These are phyloP conservation scores for Nyctereutes procyonoides DNA, from an alignment of 2,113 vertebrate genomes.

Conservation along the genomic window DNA sequence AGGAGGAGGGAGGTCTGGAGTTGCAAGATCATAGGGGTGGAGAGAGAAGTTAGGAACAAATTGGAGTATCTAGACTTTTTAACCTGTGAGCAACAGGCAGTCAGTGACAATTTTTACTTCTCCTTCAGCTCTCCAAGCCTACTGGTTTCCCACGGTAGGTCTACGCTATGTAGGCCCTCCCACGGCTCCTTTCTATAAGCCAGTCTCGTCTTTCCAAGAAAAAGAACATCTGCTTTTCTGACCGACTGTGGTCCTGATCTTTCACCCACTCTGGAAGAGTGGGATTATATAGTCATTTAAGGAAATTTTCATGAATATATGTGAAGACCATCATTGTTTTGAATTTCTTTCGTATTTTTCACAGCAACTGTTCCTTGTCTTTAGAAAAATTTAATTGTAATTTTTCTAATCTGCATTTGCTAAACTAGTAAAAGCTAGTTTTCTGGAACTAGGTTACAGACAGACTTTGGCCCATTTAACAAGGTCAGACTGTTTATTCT, in stretches of 20 bases:
- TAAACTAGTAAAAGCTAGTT: slow-evolving; percentile 84
- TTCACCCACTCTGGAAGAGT: slow-evolving; percentile 12
- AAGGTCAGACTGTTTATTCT: slow-evolving; percentile 92
- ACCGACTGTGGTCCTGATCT: neutral
- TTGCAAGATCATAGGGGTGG: neutral
- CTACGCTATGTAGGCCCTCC: neutral
- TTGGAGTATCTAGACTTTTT: neutral
- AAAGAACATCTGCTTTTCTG: slow-evolving; percentile 65
- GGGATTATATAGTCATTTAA: slow-evolving; percentile 44
- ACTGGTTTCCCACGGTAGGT: neutral
- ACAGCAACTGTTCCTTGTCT: neutral
- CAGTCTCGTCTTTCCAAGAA: slow-evolving; percentile 73
- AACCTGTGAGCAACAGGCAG: neutral
- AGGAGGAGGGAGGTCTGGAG: neutral
- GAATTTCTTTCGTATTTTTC: neutral
- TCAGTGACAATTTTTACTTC: neutral
- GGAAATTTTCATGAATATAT: slow-evolving; percentile 11
- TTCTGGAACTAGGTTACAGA: slow-evolving; percentile 85
- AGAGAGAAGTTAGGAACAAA: neutral
- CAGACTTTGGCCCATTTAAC: slow-evolving; percentile 90
- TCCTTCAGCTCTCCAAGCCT: neutral
- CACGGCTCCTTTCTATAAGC: neutral
- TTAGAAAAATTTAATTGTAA: slow-evolving; percentile 61
- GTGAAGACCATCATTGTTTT: neutral
- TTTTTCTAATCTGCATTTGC: slow-evolving; percentile 66